phyloP scores from a whole-genome alignment of 1,140 invertebrate species.

The Leptestheria dahalacensis region DNA sequence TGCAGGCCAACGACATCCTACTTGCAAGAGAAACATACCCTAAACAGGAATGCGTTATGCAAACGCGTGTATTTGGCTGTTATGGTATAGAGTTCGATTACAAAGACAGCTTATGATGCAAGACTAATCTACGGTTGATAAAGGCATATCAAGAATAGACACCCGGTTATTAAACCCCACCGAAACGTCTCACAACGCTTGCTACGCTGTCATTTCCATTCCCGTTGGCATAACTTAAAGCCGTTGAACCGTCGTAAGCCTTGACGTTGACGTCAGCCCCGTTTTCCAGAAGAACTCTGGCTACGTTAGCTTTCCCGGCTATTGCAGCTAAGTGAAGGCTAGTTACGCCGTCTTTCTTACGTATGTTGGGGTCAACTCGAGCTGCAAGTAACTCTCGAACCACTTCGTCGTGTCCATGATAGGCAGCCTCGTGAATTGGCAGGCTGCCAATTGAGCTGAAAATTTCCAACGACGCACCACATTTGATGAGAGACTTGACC shows the following conservation, averaged over 20 bases:
- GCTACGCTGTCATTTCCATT: background rate
- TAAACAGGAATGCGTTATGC: too few relatives aligned
- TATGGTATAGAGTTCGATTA: too few relatives aligned
- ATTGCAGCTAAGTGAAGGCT: background rate
- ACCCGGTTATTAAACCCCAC: background rate
- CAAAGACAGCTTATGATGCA: too few relatives aligned
- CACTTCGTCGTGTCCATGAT: background rate
- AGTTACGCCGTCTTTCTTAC: background rate
- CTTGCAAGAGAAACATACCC: too few relatives aligned
- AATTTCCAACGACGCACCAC: background rate
- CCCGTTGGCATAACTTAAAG: background rate
- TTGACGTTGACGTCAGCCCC: background rate
- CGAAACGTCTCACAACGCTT: background rate
- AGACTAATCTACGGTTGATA: too few relatives aligned
- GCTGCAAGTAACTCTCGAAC: background rate
- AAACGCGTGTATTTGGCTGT: too few relatives aligned
- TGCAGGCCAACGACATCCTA: too few relatives aligned
- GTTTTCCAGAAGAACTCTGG: background rate
- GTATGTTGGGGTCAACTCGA: background rate
- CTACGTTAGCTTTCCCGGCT: background rate
- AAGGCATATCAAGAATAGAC: too few relatives aligned
- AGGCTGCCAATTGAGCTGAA: background rate
- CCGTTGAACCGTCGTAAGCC: background rate
- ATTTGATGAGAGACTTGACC: background rate
- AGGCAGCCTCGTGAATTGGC: background rate